Base-by-base conservation (phyloP, 2,797 vertebrate species). In the Rhinatrema bivittatum region DNA sequence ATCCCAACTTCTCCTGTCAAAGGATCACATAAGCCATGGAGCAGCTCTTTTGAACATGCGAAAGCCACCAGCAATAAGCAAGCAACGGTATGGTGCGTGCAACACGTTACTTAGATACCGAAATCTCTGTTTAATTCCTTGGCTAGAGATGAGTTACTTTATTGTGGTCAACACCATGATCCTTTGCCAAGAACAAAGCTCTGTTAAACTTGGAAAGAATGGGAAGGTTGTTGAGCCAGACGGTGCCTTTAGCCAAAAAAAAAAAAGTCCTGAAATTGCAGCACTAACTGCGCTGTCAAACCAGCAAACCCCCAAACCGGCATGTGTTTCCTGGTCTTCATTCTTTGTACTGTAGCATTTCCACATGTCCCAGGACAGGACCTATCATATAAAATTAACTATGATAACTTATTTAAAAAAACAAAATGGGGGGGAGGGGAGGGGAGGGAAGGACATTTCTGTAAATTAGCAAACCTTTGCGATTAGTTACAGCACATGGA, bases 151-250 rank as follows among this genome's bases (percentile, higher is more conserved):
- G 28, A 28, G 28, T 20, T 7, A 47, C 36, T 48, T 46, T 52
- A 54, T 45, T 33, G 5, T 7, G 7, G 7, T n/a, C 7, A 11
- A 60, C 54, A 58, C 56, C 21, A 50, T 60, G 68, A 66, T 54
- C 45, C 60, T 50, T 42, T 15, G 13, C 44, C 46, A 54, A 24
- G 36, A 45, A 5, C 56, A 66, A 70, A 59, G 33, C 36, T 50
- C 32, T 62, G 42, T 65, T 58, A 54, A 56, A 68, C 22, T 70
- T 65, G 56, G 58, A 62, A 45, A 54, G 56, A 35, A 43, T 4
- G 2, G 48, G 48, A 65, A 12, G 28, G 32, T 68, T 60, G 39
- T 37, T 53, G 56, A 62, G 58, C 70, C 56, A 52, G 8, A 46
- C 25, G 54, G 22, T 42, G 58, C 47, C 0, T n/a, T n/a, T 39